Conservation (phyloP, 1,140 invertebrate species). For the Eufriesea mexicana region DNA sequence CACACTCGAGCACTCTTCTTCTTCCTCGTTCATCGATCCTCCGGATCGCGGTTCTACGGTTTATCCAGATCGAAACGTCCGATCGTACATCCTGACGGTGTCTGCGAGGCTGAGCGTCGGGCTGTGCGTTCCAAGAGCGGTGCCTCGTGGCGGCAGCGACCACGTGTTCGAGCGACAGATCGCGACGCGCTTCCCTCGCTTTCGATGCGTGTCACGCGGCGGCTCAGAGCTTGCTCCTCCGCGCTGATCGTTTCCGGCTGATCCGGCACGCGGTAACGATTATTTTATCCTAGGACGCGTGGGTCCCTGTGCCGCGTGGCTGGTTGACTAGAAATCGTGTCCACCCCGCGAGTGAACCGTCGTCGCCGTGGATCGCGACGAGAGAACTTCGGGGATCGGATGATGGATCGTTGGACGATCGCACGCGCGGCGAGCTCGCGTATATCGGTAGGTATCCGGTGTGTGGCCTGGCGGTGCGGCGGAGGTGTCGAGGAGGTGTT, state of each 20-base stretch:
- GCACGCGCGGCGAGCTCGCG: too few relatives aligned
- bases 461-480: background rate
- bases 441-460: too few relatives aligned
- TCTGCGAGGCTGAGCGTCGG: background rate
- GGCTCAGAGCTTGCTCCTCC: background rate
- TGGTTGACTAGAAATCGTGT: conserved; percentile 16
- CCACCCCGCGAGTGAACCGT: too few relatives aligned
- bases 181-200: conserved; percentile 20
- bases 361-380: too few relatives aligned
- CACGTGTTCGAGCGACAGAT: conserved; percentile 63
- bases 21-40: conserved; percentile 8
- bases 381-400: too few relatives aligned
- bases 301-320: background rate
- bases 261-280: background rate
- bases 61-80: conserved; percentile 66
- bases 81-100: conserved; percentile 63
- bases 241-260: background rate
- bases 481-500: background rate
- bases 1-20: conserved; percentile 61
- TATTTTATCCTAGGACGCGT: background rate
- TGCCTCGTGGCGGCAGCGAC: too few relatives aligned
- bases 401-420: too few relatives aligned
- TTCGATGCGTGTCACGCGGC: background rate
- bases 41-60: conserved; percentile 5
- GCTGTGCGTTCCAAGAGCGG: background rate